Evolutionary conservation across 2,888 invertebrate genomes (phyloP).

Genomic region (Andrena fulva): DNA sequence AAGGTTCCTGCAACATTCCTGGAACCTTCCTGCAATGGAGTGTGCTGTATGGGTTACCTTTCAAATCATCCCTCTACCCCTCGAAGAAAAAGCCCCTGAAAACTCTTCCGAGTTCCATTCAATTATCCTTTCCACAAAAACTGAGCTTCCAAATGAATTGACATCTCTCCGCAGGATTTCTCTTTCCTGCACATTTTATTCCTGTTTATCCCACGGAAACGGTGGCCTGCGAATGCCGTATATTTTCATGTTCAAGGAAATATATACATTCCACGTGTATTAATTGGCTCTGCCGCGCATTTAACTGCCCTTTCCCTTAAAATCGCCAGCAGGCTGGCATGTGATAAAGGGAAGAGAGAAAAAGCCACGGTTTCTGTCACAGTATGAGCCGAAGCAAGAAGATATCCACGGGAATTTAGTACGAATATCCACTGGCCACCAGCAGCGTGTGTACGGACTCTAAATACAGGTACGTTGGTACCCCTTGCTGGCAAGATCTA

Average conservation of each 20-base stretch:
- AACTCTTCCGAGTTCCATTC: not conserved
- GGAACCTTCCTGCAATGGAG: no score
- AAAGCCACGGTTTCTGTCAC: not conserved
- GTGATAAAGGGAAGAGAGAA: not conserved
- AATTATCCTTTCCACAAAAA: not conserved
- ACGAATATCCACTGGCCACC: slow-evolving; percentile 55
- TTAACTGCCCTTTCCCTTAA: not conserved
- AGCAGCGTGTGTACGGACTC: slow-evolving; percentile 55
- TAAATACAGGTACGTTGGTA: slow-evolving; percentile 57
- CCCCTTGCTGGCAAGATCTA: slow-evolving; percentile 73
- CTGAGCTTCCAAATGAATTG: not conserved
- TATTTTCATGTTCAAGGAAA: not conserved
- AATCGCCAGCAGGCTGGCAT: not conserved
- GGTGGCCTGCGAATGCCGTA: no score
- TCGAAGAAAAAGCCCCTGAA: not conserved
- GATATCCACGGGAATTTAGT: slow-evolving; percentile 60
- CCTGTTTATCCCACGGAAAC: not conserved
- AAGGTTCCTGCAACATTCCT: no score
- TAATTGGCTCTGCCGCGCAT: slow-evolving; percentile 4
- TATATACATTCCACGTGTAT: not conserved
- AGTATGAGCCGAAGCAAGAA: slow-evolving; percentile 27
- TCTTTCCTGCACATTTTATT: not conserved
- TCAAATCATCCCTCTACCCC: not conserved
- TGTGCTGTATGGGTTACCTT: no score
- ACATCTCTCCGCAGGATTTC: not conserved